Percentiles rank a stretch among this genome's conserved stretches.
phyloP scores from a whole-genome alignment of 2,888 invertebrate species.

The Leucophenga maculata region DNA sequence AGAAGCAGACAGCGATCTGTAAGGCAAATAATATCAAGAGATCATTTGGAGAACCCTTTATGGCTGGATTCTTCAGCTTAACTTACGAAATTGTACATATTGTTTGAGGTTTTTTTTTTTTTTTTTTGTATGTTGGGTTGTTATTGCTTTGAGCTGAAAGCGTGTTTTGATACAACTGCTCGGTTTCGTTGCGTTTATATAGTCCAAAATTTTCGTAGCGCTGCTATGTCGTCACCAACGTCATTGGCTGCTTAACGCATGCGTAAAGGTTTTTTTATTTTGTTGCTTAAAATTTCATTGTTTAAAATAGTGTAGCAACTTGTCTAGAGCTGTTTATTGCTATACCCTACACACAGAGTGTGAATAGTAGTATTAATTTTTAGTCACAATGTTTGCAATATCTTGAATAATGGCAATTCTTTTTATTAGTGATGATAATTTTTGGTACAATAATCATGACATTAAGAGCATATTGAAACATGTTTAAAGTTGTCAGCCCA shows the following conservation, averaged over 20 bases:
- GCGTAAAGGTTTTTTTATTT: constrained; percentile 47
- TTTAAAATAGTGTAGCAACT: too few relatives aligned
- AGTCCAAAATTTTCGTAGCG: constrained; percentile 31
- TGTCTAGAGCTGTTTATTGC: too few relatives aligned
- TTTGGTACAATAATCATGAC: too few relatives aligned
- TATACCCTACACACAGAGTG: too few relatives aligned
- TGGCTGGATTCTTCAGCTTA: neutral
- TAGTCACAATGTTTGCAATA: too few relatives aligned
- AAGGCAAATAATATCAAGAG: neutral
- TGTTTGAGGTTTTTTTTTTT: too few relatives aligned
- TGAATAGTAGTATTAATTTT: too few relatives aligned
- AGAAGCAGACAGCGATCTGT: constrained; percentile 60
- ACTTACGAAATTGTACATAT: constrained; percentile 61
- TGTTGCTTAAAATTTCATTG: constrained; percentile 54
- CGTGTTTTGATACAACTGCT: constrained; percentile 50
- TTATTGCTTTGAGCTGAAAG: constrained; percentile 49
- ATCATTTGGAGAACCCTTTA: neutral
- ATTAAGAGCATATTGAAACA: too few relatives aligned
- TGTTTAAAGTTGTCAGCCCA: too few relatives aligned
- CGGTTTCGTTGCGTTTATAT: constrained; percentile 43
- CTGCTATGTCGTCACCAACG: too few relatives aligned
- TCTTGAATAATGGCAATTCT: too few relatives aligned
- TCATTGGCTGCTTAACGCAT: constrained; percentile 31
- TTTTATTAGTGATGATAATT: too few relatives aligned
- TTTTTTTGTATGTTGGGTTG: constrained; percentile 37